Evolutionary conservation across 1,140 invertebrate genomes (phyloP).

Genomic region (Ridgeia piscesae): DNA sequence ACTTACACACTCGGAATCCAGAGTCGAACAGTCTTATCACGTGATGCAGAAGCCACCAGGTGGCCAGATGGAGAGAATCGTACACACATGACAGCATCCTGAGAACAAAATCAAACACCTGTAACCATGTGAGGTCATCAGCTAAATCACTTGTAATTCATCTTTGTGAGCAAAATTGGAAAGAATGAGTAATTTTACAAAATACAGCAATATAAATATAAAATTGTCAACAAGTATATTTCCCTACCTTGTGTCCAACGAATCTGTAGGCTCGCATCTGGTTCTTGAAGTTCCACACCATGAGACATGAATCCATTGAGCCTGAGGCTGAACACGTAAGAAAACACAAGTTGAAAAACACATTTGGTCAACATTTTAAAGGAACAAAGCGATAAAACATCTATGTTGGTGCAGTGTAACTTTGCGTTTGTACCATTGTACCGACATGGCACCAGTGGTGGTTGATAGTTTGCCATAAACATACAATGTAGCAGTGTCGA

Average conservation of each 20-base stretch:
- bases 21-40: conserved; percentile 78
- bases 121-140: background rate
- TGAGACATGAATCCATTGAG: conserved; percentile 74
- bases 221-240: too few relatives aligned
- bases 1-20: conserved; percentile 83
- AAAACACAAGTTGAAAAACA: background rate
- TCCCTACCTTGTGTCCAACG: conserved; percentile 57
- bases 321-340: conserved; percentile 63
- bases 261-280: conserved; percentile 61
- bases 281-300: conserved; percentile 76
- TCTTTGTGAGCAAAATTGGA: background rate
- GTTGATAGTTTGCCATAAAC: conserved; percentile 8
- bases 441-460: background rate
- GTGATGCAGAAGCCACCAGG: conserved; percentile 78
- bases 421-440: too few relatives aligned
- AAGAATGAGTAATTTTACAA: too few relatives aligned
- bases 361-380: background rate
- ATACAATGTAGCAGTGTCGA: background rate
- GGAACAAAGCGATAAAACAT: too few relatives aligned
- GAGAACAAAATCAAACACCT: conserved; percentile 32
- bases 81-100: conserved; percentile 63
- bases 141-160: background rate
- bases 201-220: too few relatives aligned
- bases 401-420: too few relatives aligned
- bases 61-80: conserved; percentile 79